phyloP scores from a whole-genome alignment of 2,113 vertebrate genomes.

The Dicaeum eximium region DNA sequence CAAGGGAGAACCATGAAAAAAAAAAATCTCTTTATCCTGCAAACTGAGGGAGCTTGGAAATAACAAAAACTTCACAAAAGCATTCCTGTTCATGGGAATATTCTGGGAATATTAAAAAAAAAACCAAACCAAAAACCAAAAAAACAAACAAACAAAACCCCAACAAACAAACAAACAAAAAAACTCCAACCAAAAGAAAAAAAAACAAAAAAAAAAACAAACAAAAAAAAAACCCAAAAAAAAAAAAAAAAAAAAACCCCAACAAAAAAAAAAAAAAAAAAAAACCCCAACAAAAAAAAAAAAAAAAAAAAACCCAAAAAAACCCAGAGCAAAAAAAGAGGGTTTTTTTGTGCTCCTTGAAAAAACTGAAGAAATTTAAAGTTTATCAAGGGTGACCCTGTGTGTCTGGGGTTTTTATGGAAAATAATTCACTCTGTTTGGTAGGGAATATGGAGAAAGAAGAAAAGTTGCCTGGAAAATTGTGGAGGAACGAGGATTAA shows the following conservation, averaged over 20 bases:
- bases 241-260: no score
- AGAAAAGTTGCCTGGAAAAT: not conserved
- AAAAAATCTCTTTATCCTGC: not conserved
- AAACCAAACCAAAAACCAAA: no score
- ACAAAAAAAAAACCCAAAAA: no score
- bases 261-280: no score
- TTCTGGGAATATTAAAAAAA: not conserved
- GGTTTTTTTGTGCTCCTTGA: not conserved
- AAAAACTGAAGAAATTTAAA: not conserved
- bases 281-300: no score
- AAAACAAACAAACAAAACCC: no score
- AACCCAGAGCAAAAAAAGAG: not conserved
- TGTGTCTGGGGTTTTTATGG: not conserved
- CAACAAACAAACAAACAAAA: no score
- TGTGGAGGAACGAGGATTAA: not conserved
- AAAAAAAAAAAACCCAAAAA: not conserved
- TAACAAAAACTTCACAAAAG: not conserved
- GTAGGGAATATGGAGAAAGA: not conserved
- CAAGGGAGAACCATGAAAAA: not conserved
- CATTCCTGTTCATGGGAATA: not conserved
- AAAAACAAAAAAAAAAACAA: no score
- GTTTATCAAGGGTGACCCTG: not conserved
- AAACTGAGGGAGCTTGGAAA: not conserved
- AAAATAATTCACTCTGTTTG: not conserved
- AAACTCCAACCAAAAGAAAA: no score